Percentiles rank a stretch among this genome's conserved stretches.
Conservation (phyloP, 2,888 invertebrate species). For the Lingula anatina region DNA sequence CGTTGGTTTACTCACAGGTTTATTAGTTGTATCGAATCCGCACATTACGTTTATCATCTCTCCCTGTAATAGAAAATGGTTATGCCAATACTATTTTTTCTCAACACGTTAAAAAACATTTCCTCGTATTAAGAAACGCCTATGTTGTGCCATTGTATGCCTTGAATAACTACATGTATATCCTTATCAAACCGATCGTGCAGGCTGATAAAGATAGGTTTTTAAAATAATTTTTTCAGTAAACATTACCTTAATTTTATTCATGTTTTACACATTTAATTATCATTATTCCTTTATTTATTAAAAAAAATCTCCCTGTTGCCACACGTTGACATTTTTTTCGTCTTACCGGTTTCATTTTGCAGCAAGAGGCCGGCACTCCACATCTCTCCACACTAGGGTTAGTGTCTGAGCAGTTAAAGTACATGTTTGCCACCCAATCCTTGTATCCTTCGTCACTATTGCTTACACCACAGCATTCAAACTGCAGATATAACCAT, state of each 20-base stretch:
- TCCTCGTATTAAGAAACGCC: too few species aligned
- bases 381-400: constrained; percentile 51
- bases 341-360: constrained; percentile 17
- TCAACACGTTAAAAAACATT: neutral
- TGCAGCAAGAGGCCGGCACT: constrained; percentile 54
- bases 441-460: constrained; percentile 48
- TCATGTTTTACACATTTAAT: too few species aligned
- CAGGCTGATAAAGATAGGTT: too few species aligned
- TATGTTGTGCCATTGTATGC: too few species aligned
- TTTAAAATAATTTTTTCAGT: too few species aligned
- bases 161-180: too few species aligned
- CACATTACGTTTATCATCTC: constrained; percentile 43
- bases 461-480: constrained; percentile 52
- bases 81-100: neutral
- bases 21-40: constrained; percentile 33
- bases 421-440: constrained; percentile 52
- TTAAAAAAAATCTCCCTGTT: too few species aligned
- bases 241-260: too few species aligned
- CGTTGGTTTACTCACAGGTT: constrained; percentile 30
- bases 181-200: too few species aligned
- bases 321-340: neutral
- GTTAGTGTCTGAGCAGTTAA: constrained; percentile 46
- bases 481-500: constrained; percentile 33
- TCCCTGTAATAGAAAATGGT: constrained; percentile 23
- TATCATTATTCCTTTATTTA: too few species aligned